Evolutionary conservation across 2,797 vertebrate species (phyloP).

Genomic region (Gila robusta): DNA sequence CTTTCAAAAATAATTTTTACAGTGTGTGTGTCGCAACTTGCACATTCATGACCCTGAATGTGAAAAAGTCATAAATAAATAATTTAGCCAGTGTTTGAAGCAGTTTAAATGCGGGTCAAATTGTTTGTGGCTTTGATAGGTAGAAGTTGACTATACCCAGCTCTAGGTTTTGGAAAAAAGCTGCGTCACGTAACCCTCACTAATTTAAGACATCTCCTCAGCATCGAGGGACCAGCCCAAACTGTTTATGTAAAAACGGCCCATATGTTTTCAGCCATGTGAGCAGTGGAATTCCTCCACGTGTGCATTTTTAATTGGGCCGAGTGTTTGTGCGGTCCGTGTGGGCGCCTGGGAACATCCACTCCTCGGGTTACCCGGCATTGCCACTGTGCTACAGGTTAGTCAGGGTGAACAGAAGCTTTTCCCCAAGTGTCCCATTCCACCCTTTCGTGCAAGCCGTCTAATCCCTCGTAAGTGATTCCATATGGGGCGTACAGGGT

Average conservation of each 20-base stretch:
- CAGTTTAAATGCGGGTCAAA: neutral
- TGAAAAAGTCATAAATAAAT: neutral
- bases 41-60: neutral
- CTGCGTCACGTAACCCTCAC: neutral
- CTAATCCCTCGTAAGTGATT: constrained; percentile 78
- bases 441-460: constrained; percentile 72
- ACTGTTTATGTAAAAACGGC: constrained; percentile 26
- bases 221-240: neutral
- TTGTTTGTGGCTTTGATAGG: too few species aligned
- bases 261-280: constrained; percentile 18
- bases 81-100: neutral
- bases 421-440: constrained; percentile 75
- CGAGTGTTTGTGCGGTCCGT: constrained; percentile 37
- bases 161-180: neutral
- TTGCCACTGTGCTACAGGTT: constrained; percentile 65
- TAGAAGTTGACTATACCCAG: neutral
- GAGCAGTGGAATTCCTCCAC: constrained; percentile 28
- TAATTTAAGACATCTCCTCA: constrained; percentile 15
- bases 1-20: neutral
- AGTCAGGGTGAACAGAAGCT: constrained; percentile 28
- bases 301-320: constrained; percentile 41
- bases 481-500: constrained; percentile 77
- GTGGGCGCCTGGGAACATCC: constrained; percentile 10
- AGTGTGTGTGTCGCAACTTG: neutral
- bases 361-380: constrained; percentile 48